A percentile compares a stretch with the other conserved stretches of the same genome.
Evolutionary conservation across 2,888 invertebrate species (phyloP).

Genomic region (Entomobrya proxima): DNA sequence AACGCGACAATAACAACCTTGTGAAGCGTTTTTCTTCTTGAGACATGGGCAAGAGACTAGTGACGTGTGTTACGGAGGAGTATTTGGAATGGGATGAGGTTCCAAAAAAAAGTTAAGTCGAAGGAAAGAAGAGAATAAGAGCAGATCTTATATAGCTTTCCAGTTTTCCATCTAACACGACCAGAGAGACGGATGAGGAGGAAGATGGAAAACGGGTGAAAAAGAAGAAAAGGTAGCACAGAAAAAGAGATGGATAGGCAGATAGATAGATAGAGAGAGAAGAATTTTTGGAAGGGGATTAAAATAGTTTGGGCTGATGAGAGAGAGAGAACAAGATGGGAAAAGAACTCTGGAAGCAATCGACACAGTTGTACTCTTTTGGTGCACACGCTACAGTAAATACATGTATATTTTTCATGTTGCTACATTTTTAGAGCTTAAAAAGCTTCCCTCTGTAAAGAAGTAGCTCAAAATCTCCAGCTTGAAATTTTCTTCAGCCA

Average conservation of each 20-base stretch:
- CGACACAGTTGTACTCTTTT: conserved; percentile 53
- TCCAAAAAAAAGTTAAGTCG: conserved; percentile 37
- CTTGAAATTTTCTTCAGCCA: conserved; percentile 47
- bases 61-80: neutral
- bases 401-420: neutral
- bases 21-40: neutral
- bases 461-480: conserved; percentile 44
- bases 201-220: conserved; percentile 46
- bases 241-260: conserved; percentile 52
- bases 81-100: neutral
- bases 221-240: conserved; percentile 53
- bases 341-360: conserved; percentile 41
- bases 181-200: too few species aligned
- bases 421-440: conserved; percentile 41
- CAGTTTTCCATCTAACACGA: conserved; percentile 7
- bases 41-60: conserved; percentile 6
- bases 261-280: conserved; percentile 57
- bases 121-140: neutral
- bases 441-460: conserved; percentile 36
- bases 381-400: neutral
- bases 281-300: conserved; percentile 72
- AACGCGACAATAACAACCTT: conserved; percentile 35
- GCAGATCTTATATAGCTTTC: conserved; percentile 12
- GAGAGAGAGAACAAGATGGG: conserved; percentile 61
- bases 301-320: conserved; percentile 75